Evolutionary conservation across 2,113 vertebrate species (phyloP), one percentile per base, ranked within the genome.

Genomic region (Nothobranchius kuhntae): DNA sequence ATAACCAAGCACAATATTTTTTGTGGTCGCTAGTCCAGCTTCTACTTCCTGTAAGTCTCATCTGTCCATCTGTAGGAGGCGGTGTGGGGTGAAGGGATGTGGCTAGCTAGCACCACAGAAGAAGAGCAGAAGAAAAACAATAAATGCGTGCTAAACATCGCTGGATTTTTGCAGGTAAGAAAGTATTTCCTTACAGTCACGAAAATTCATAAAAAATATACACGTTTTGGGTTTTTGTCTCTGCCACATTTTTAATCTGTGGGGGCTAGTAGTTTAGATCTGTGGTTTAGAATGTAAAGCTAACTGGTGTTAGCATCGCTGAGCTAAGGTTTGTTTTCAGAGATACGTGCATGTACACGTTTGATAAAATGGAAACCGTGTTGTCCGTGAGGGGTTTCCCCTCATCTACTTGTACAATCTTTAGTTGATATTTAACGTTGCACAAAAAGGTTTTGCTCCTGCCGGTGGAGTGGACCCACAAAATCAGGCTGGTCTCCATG

Each of bases 301-400:
- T 80, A 82, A 64, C 44, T 66, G 24, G 2, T 68, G 76, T 63
- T 85, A 87, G 81, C 83, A 65, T 60, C 17, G 30, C 10, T 68
- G 17, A 57, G 13, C 44, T 65, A 26, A 7, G n/a, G 35, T 53
- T 57, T 10, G 0, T 55, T 54, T 53, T 59, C 7, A 35, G 0
- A 3, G 0, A 58, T 9, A 11, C 3, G 42, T 2, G 35, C 21
- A 13, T 6, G 11, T 42, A 2, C 1, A 36, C 21, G 55, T n/a
- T 57, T 58, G 42, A 44, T 42, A 12, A 12, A 14, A 21, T 24
- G 7, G 6, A 47, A 12, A 26, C 4, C 4, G 0, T n/a, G 13
- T 24, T 17, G 6, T 46, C 3, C 15, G 9, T 2, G 3, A 10
- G 1, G 8, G 7, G 9, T 62, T 0, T 36, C 1, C 21, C 30